Base-by-base conservation (phyloP, 2,888 invertebrate genomes). In the Meganola albula region DNA sequence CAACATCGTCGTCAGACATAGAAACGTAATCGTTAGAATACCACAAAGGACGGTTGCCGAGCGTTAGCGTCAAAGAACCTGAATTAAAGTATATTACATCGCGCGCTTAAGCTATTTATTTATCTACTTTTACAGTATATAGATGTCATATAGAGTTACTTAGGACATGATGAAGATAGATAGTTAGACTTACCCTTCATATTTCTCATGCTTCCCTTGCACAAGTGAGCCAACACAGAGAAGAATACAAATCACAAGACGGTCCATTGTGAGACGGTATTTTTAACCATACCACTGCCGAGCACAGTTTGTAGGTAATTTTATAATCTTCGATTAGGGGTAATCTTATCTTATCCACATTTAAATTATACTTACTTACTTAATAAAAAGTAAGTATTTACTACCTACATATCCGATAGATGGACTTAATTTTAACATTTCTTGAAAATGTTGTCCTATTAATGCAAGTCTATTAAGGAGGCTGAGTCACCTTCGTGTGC, bases 161-260 rank as follows among this genome's bases (percentile, higher is more conserved):
- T 25, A 25, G 22, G 25, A 7, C 27, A 9, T 22, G 12, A 20
- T 22, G 1, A 11, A 5, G 12, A 24, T 25, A 25, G 20, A 10
- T 4, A 10, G 10, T 9, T 10, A 5, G 24, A 55, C 74, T 64
- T 57, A 82, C 83, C 79, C 78, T 54, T 84, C 83, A 72, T 84
- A 82, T 67, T 76, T 69, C 24, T 82, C 77, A 45, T 82, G 83
- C 27, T 63, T 58, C 13, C 65, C 77, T 12, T 72, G 59, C 4
- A 59, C 74, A 3, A 60, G 48, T 10, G 58, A 47, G 16, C 55
- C 62, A 16, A 54, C 55, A 7, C 68, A 40, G 27, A 78, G 37
- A 6, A 77, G 42, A 11, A 72, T 47, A 43, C 48, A 66, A 21
- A 65, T 46, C 45, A 69, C 53, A 40, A 65, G 37, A 27, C 69